A percentile compares a stretch with the other conserved stretches of the same genome.
Conservation (phyloP, 2,797 vertebrate species). For the Oreonectes daqikongensis region DNA sequence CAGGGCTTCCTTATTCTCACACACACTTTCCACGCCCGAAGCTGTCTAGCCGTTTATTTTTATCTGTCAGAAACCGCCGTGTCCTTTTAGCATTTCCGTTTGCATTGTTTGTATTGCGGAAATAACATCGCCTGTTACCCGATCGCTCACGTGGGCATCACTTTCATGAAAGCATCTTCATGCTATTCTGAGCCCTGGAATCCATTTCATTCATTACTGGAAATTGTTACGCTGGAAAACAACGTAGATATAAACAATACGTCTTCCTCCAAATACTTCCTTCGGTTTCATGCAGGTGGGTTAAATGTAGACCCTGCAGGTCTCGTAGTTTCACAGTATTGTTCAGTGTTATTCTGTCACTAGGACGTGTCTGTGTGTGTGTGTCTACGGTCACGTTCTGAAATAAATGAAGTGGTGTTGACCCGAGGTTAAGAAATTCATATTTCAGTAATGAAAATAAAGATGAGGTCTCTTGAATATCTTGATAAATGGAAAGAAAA, state of each 20-base stretch:
- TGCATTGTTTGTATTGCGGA: slow-evolving; percentile 30
- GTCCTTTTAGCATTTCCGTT: slow-evolving; percentile 13
- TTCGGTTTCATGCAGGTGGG: slow-evolving; percentile 17
- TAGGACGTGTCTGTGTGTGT: slow-evolving; percentile 23
- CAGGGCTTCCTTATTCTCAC: slow-evolving; percentile 9
- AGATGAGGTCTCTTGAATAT: too few relatives aligned
- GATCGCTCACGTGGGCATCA: background rate
- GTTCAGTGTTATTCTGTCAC: slow-evolving; percentile 30
- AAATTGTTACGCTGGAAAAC: slow-evolving; percentile 42
- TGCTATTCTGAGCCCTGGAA: slow-evolving; percentile 26
- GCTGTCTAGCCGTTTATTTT: slow-evolving; percentile 41
- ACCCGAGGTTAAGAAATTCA: background rate
- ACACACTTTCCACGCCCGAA: slow-evolving; percentile 52
- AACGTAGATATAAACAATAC: slow-evolving; percentile 35
- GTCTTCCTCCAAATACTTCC: slow-evolving; percentile 41
- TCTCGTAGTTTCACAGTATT: slow-evolving; percentile 47
- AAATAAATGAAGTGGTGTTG: background rate
- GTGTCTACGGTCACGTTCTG: slow-evolving; percentile 48
- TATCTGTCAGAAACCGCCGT: slow-evolving; percentile 6
- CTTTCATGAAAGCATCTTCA: slow-evolving; percentile 8
- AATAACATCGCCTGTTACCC: slow-evolving; percentile 13
- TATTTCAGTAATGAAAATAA: too few relatives aligned
- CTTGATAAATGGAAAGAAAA: too few relatives aligned
- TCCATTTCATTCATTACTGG: slow-evolving; percentile 35
- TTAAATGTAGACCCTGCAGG: slow-evolving; percentile 48